Evolutionary conservation across 1,140 invertebrate genomes (phyloP).

Genomic region (Ruditapes philippinarum): DNA sequence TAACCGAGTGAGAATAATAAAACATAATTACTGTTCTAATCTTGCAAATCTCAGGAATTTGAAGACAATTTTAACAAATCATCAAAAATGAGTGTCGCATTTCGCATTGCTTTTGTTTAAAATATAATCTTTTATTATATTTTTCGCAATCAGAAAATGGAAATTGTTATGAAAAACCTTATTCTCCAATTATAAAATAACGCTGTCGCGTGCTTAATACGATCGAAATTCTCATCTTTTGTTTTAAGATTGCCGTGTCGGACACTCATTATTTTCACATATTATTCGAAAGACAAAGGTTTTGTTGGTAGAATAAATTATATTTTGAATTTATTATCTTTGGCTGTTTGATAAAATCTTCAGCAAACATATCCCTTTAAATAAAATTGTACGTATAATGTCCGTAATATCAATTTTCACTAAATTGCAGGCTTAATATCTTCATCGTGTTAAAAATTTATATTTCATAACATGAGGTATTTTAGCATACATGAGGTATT

Average conservation of each 20-base stretch:
- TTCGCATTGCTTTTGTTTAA: not conserved
- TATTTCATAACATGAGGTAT: too few species aligned
- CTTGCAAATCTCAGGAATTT: constrained; percentile 10
- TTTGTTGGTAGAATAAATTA: too few species aligned
- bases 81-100: not conserved
- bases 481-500: too few species aligned
- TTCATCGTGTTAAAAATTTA: too few species aligned
- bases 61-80: not conserved
- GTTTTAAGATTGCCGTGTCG: not conserved
- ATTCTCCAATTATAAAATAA: constrained; percentile 1
- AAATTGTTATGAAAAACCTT: not conserved
- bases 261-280: not conserved
- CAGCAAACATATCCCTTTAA: not conserved
- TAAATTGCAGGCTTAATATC: too few species aligned
- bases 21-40: constrained; percentile 1
- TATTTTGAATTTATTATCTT: too few species aligned
- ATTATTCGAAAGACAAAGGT: too few species aligned
- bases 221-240: not conserved
- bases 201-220: not conserved
- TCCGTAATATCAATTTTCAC: too few species aligned
- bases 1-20: not conserved
- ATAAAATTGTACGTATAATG: constrained; percentile 19
- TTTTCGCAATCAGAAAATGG: not conserved
- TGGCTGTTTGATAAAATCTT: too few species aligned
- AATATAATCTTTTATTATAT: not conserved